Base-by-base conservation (phyloP, 2,113 vertebrate genomes). In the Podarcis cretensis region DNA sequence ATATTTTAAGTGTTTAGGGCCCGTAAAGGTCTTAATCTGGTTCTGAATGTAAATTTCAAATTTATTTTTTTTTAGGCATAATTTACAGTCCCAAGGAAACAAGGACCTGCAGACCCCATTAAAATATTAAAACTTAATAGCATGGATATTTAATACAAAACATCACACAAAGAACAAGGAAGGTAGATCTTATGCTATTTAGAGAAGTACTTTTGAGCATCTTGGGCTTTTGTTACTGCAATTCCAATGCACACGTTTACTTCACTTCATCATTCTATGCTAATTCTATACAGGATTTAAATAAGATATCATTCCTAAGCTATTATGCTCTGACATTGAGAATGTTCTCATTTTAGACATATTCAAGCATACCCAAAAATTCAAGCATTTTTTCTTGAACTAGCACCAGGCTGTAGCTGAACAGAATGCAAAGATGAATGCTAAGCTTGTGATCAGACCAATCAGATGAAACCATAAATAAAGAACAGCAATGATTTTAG, bases 191-290 rank as follows among this genome's bases (percentile, higher is more conserved):
- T 25, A 74, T 89, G 91, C 90, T 94, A 88, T 93, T 95, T 89
- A 91, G 86, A 94, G 92, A 95, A 95, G 89, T 23, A 63, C 73
- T 75, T 92, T 82, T 8, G 71, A 83, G 75, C 79, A 89, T 89
- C 40, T 76, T 54, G 37, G n/a, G 13, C 40, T 85, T 27, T 84
- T 84, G 80, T 79, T 30, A 82, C 77, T 93, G 71, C 80, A 69
- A 90, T 93, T 80, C 30, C 54, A 71, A 79, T 75, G 48, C 54
- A 79, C 89, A 76, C 71, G 32, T 87, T 83, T 73, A 30, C 81
- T 43, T 6, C 83, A 84, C 48, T 71, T 90, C 37, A 84, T 27
- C 65, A 85, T 21, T 48, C 54, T 84, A 5, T 73, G 71, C 30
- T 21, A 0, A 0, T 76, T 23, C 81, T 40, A 81, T 7, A 1